A percentile compares a stretch with the other conserved stretches of the same genome.
Evolutionary conservation across 2,888 invertebrate genomes (phyloP).

Genomic region (Asteroscopus sphinx): DNA sequence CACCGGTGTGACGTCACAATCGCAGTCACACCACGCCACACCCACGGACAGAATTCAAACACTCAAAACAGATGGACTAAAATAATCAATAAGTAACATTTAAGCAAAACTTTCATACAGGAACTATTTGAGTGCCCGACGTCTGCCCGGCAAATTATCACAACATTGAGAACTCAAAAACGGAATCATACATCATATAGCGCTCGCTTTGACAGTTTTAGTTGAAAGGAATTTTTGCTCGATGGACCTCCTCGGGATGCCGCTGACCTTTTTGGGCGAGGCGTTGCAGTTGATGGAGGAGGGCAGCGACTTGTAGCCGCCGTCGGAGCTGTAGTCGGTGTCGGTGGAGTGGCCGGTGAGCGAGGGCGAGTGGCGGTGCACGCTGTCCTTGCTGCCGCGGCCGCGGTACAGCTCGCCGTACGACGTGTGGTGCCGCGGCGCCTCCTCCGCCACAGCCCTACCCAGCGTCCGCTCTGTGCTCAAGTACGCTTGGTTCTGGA

Average conservation of each 20-base stretch:
- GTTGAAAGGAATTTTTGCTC: slow-evolving; percentile 84
- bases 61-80: slow-evolving; percentile 47
- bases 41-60: slow-evolving; percentile 39
- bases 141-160: slow-evolving; percentile 53
- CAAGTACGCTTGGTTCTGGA: slow-evolving; percentile 75
- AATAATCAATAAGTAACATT: slow-evolving; percentile 32
- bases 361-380: slow-evolving; percentile 83
- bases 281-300: slow-evolving; percentile 84
- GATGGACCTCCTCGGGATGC: slow-evolving; percentile 85
- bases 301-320: slow-evolving; percentile 88
- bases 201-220: slow-evolving; percentile 85
- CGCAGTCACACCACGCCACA: slow-evolving; percentile 59
- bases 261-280: slow-evolving; percentile 84
- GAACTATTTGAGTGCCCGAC: slow-evolving; percentile 38
- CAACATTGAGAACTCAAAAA: slow-evolving; percentile 57
- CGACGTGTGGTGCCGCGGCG: slow-evolving; percentile 83
- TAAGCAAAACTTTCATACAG: slow-evolving; percentile 43
- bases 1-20: slow-evolving; percentile 38
- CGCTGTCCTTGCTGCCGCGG: slow-evolving; percentile 82
- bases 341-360: slow-evolving; percentile 85
- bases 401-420: slow-evolving; percentile 85
- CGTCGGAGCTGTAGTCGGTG: slow-evolving; percentile 87
- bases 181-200: slow-evolving; percentile 68
- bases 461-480: slow-evolving; percentile 69
- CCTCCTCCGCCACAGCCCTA: slow-evolving; percentile 76